Conservation (phyloP, 1,140 invertebrate species). For the Euwallacea similis region DNA sequence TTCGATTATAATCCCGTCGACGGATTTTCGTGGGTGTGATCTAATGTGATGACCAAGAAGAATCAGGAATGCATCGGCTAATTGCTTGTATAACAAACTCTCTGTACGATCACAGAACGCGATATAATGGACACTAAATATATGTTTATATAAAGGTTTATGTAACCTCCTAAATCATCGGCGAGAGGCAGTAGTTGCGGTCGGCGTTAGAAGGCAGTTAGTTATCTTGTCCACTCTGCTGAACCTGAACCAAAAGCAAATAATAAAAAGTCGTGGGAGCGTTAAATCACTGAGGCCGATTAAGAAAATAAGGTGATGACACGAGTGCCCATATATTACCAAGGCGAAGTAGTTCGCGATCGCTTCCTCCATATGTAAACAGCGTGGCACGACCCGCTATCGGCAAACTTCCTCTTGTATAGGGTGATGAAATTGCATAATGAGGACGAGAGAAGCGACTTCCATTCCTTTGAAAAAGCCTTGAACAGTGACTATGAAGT, state of each 20-base stretch:
- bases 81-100: too few species aligned
- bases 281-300: slow-evolving; percentile 20
- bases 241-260: slow-evolving; percentile 20
- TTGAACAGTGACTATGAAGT: too few species aligned
- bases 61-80: too few species aligned
- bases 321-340: slow-evolving; percentile 29
- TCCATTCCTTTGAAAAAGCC: too few species aligned
- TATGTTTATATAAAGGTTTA: not conserved
- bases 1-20: too few species aligned
- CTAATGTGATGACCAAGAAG: too few species aligned
- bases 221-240: not conserved
- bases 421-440: too few species aligned
- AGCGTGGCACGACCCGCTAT: not conserved
- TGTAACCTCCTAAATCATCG: not conserved
- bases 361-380: not conserved
- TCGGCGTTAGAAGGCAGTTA: not conserved
- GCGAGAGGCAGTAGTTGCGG: slow-evolving; percentile 4
- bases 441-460: too few species aligned
- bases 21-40: too few species aligned
- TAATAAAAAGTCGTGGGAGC: slow-evolving; percentile 10
- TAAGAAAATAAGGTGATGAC: slow-evolving; percentile 34
- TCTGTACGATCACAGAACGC: too few species aligned
- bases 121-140: not conserved
- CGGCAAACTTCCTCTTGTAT: too few species aligned
- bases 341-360: slow-evolving; percentile 10